Base-by-base conservation (phyloP, 2,797 vertebrate genomes). In the Melopsittacus undulatus region DNA sequence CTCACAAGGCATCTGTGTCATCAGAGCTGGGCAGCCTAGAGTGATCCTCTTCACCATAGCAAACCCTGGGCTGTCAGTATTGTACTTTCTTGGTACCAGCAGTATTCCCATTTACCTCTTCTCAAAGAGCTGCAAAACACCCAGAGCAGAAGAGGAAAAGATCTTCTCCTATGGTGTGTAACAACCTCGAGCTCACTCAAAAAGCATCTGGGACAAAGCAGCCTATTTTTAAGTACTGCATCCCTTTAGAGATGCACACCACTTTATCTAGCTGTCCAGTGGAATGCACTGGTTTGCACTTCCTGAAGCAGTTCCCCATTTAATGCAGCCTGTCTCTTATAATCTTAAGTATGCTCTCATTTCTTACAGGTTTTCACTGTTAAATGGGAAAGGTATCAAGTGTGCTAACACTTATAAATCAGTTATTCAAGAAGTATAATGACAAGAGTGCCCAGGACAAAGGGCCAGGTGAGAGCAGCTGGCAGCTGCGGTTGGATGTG, bases 1-100 rank as follows among this genome's bases (percentile, higher is more conserved):
- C 62, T 54, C 5, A 0, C 16, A 54, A 36, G 68, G 23, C 49
- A 63, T 46, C 74, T 0, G 2, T 34, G 29, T 29, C 6, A 1
- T 49, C 43, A 38, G 59, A 62, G 64, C 57, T 62, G 81, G 76
- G 86, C 46, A 83, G 62, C 38, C 73, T 42, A 36, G 38, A 30
- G 51, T 1, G 1, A 34, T 52, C 49, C 27, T 23, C 46, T 45
- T 67, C 38, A 20, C 57, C 1, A 0, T 38, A 29, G 66, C 36
- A 40, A 66, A 48, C 32, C n/a, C 46, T 19, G 42, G 46, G 61
- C 20, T 78, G 49, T 18, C 34, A 13, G 34, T 59, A 56, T 12
- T 32, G 21, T 3, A 1, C 12, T 38, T 52, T 11, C 13, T 7
- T 38, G 43, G 34, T 34, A 14, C 30, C 64, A 49, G 56, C 24